Base-by-base conservation (phyloP, 2,113 vertebrate species). In the Lophochroa leadbeateri region DNA sequence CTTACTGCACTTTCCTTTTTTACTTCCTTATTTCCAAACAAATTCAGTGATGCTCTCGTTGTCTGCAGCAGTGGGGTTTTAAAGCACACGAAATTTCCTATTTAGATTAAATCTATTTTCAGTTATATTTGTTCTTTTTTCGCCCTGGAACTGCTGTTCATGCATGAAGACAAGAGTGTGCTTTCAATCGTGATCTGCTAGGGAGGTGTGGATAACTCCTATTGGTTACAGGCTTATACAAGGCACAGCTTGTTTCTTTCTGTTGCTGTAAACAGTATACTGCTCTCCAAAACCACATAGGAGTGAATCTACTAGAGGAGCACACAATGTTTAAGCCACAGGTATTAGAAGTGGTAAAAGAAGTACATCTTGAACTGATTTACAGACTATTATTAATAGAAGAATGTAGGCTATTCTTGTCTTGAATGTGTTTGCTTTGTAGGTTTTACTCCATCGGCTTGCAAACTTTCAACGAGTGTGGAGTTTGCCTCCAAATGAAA, bases 391-490 rank as follows among this genome's bases (percentile, higher is more conserved):
- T 43, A 4, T 35, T 65, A 29, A 13, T 1, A 3, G 55, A 9
- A 46, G 31, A 77, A n/a, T 2, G 20, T 29, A 9, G 4, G 52
- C 75, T 60, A 13, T 25, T 80, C 77, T 84, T 63, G 5, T 68
- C 78, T 17, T 61, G 4, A 39, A 9, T 68, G 29, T n/a, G 16
- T 80, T 77, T 95, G 13, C 68, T 94, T 91, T 82, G 43, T 89
- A 99, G 99, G 98, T 99, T 95, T 97, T 99, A 47, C 98, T 99
- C 46, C 99, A 99, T 97, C 99, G 99, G 8, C 98, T 99, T 83
- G 98, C 99, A 64, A 99, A 99, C 96, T 99, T 99, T 88, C 99
- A 99, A 52, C 98, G 99, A 41, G 99, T 99, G 35, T 99, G 99
- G 99, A 99, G 98, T 96, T 98, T 99, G 90, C 98, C 99, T 35